Evolutionary conservation across 64 coral and sea anemone species (phyloP), one percentile per base, ranked within the genome.

Genomic region (Pachyseris speciosa): DNA sequence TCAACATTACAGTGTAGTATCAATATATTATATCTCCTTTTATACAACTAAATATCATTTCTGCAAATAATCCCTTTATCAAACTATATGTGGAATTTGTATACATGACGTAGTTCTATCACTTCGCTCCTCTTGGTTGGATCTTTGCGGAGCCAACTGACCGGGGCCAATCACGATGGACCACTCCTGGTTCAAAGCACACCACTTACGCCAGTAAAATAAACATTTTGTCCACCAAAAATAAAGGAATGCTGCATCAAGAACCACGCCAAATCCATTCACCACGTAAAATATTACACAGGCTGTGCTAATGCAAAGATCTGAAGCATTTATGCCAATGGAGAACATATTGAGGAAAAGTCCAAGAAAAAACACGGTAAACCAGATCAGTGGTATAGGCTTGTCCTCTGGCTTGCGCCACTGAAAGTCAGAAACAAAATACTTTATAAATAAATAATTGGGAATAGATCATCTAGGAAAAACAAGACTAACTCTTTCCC

Each of bases 141-240:
- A 70, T 53, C 64, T 70, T 37, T 86, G 52, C 37, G 72, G 30
- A 10, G 64, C 8, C 25, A 80, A 58, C 22, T 61, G 40, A 25
- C 78, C 86, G 29, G 80, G 67, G 9, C 78, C 30, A 10, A 80
- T 64, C 5, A 83, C 85, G 43, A 97, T 97, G 32, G 95, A 93
- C 95, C 95, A 97, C 44, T 97, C 95, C 31, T 97, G 95, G 64
- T 97, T 97, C 31, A 97, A 30, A 0, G 95, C 91, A 64, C 91
- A 97, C 95, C 95, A 97, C 20, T 97, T 97, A 52, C 89, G 73
- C 95, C 95, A 93, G 52, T 93, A 97, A 65, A 97, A 97, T 25
- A 97, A 71, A 37, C 95, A 97, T 50, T 93, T 93, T 64, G 91
- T 97, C 95, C 95, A 97, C 95, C 95, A 97, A 72, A 93, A 97